Evolutionary conservation across 1,140 invertebrate species (phyloP).

Genomic region (Steinernema feltiae): DNA sequence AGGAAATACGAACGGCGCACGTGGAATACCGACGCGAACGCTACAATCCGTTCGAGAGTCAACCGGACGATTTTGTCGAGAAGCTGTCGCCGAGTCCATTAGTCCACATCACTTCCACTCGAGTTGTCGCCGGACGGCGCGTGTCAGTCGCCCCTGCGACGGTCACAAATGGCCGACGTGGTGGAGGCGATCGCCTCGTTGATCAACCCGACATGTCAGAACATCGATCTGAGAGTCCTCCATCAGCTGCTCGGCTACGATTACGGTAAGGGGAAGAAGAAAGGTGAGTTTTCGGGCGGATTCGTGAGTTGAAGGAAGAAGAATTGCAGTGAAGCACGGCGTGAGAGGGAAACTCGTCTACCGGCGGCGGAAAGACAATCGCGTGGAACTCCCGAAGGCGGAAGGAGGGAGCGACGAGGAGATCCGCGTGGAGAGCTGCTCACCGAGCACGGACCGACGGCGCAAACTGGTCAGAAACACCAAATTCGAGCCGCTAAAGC

Average conservation of each 20-base stretch:
- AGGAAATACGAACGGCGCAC: no score
- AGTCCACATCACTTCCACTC: background rate
- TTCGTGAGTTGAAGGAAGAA: background rate
- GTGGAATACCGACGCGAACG: no score
- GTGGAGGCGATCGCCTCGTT: background rate
- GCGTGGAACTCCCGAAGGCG: background rate
- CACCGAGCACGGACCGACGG: background rate
- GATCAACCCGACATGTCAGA: background rate
- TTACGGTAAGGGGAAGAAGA: background rate
- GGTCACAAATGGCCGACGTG: background rate
- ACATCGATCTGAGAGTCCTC: background rate
- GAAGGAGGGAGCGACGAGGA: background rate
- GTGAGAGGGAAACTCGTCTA: background rate
- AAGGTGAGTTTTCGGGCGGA: background rate
- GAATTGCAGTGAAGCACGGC: background rate
- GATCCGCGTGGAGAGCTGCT: background rate
- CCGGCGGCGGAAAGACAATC: background rate
- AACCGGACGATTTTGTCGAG: no score
- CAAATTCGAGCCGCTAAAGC: background rate
- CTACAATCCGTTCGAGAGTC: no score
- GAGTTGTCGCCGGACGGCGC: background rate
- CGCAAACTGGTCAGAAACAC: background rate
- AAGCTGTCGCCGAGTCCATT: background rate
- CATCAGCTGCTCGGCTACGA: conserved; percentile 4
- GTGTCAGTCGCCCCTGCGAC: background rate